A percentile compares a stretch with the other conserved stretches of the same genome.
Evolutionary conservation across 2,113 vertebrate genomes (phyloP).

Genomic region (Canis aureus): DNA sequence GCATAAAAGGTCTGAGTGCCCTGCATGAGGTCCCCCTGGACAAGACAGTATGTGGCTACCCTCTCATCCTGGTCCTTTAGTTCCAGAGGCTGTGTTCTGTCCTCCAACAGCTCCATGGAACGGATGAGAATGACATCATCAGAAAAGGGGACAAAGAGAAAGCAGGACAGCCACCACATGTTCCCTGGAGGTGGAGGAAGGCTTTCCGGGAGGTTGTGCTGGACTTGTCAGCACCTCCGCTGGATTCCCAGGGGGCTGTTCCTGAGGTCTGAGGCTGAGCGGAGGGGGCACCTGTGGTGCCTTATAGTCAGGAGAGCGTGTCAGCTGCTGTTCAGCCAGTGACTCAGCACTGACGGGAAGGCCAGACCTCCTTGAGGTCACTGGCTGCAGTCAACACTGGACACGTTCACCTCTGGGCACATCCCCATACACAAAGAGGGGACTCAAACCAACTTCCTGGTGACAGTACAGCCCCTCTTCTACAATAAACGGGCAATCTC

Average conservation of each 20-base stretch:
- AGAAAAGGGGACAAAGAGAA: neutral
- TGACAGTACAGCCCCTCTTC: neutral
- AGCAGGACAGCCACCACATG: accelerated
- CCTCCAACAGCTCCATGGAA: neutral
- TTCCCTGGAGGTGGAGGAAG: neutral
- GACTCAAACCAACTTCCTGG: neutral
- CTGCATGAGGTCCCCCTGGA: neutral
- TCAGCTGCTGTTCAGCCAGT: neutral
- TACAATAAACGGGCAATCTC: neutral
- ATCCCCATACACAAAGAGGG: neutral
- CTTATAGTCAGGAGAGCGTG: neutral
- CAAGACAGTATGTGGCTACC: accelerated
- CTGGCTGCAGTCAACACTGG: neutral
- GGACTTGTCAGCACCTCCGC: neutral
- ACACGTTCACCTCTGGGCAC: neutral
- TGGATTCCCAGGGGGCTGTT: neutral
- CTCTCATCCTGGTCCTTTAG: neutral
- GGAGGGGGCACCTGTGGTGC: neutral
- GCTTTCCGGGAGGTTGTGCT: neutral
- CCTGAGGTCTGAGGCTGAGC: neutral
- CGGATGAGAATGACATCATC: neutral
- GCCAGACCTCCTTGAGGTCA: neutral
- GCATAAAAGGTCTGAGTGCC: neutral
- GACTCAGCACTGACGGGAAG: constrained; percentile 68
- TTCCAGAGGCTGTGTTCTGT: neutral